A percentile compares a stretch with the other conserved stretches of the same genome.
These are phyloP conservation scores for Lepidostoma basale DNA, from an alignment of 1,140 invertebrate genomes.

Conservation along the genomic window DNA sequence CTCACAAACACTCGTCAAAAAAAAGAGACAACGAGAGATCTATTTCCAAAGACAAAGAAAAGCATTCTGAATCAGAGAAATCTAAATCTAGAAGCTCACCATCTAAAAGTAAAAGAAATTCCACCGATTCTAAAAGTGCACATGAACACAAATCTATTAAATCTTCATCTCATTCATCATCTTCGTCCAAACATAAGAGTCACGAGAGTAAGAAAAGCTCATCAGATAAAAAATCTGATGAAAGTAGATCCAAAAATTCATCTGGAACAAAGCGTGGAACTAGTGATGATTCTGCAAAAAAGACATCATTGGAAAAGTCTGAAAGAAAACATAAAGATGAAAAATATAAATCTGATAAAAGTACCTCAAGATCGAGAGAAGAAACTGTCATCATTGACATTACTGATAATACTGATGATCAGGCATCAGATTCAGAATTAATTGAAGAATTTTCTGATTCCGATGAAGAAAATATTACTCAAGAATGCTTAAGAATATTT, in stretches of 20 bases:
- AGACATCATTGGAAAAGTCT: background rate
- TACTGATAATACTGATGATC: slow-evolving; percentile 15
- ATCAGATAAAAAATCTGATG: background rate
- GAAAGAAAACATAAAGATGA: slow-evolving; percentile 1
- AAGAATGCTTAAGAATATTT: slow-evolving; percentile 61
- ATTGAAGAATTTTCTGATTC: slow-evolving; percentile 53
- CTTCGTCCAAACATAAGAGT: slow-evolving; percentile 13
- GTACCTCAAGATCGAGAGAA: slow-evolving; percentile 14
- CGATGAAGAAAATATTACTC: slow-evolving; percentile 56
- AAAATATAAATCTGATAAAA: slow-evolving; percentile 9
- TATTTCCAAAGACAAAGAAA: slow-evolving; percentile 13
- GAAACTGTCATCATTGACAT: background rate
- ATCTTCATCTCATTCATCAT: slow-evolving; percentile 1
- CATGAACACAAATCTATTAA: slow-evolving; percentile 1
- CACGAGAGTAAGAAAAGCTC: slow-evolving; percentile 5
- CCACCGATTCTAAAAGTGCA: background rate
- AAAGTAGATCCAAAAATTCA: background rate
- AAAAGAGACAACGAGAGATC: slow-evolving; percentile 9
- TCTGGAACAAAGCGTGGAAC: background rate
- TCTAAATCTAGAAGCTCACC: slow-evolving; percentile 11
- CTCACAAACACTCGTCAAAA: slow-evolving; percentile 3
- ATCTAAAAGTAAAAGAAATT: slow-evolving; percentile 6
- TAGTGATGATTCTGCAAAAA: background rate
- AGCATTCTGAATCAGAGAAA: background rate
- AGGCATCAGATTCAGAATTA: slow-evolving; percentile 45